Conservation (phyloP, 1,140 invertebrate species). For the Drosophila arizonae region DNA sequence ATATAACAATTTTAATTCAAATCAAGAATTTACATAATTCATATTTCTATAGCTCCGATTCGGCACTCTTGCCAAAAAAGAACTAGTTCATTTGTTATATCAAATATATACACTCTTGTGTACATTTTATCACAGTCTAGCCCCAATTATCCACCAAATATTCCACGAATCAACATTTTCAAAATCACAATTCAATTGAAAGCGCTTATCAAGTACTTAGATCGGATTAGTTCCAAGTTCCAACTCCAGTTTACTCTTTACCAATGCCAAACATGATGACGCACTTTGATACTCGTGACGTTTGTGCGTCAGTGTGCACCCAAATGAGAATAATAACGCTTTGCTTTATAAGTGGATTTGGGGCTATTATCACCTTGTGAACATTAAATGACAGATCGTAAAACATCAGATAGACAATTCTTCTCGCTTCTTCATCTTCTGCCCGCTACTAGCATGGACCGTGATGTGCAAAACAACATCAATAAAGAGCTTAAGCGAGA, state of each 20-base stretch:
- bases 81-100: too few relatives aligned
- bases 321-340: constrained; percentile 11
- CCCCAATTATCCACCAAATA: too few relatives aligned
- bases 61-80: too few relatives aligned
- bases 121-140: neutral
- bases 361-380: constrained; percentile 13
- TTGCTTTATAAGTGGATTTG: constrained; percentile 15
- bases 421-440: neutral
- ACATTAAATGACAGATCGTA: constrained; percentile 17
- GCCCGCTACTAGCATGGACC: neutral
- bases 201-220: neutral
- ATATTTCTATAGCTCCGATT: too few relatives aligned
- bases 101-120: too few relatives aligned
- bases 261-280: constrained; percentile 1
- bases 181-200: neutral
- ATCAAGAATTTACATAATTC: neutral
- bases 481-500: neutral
- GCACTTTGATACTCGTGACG: constrained; percentile 23
- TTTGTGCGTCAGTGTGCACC: constrained; percentile 18
- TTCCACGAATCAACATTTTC: neutral
- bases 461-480: constrained; percentile 1
- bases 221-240: neutral
- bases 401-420: constrained; percentile 10
- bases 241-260: neutral
- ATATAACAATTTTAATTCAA: neutral